Evolutionary conservation across 2,113 vertebrate species (phyloP).

Genomic region (Prinia subflava): DNA sequence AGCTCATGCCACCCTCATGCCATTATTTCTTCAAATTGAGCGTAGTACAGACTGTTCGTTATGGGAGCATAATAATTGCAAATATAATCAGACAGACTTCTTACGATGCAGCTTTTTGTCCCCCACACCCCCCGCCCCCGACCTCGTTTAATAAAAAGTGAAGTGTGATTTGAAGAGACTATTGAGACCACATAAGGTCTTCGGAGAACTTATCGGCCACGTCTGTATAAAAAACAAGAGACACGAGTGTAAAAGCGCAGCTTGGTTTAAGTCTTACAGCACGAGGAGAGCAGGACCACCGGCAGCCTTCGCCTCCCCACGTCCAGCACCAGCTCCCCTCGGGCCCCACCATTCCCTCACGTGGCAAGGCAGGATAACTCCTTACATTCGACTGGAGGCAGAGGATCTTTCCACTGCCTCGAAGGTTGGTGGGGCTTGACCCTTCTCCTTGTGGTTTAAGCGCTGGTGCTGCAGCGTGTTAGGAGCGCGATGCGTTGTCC

Average conservation of each 20-base stretch:
- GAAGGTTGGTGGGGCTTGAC: slow-evolving; percentile 32
- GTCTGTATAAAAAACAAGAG: slow-evolving; percentile 68
- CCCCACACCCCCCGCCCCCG: not conserved
- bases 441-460: not conserved
- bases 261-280: slow-evolving; percentile 60
- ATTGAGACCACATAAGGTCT: slow-evolving; percentile 51
- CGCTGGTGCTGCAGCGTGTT: slow-evolving; percentile 28
- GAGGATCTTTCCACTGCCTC: slow-evolving; percentile 5
- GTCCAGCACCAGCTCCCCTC: slow-evolving; percentile 26
- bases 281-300: slow-evolving; percentile 34
- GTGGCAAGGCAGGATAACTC: slow-evolving; percentile 50
- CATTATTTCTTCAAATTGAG: slow-evolving; percentile 42
- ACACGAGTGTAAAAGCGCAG: slow-evolving; percentile 71
- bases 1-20: slow-evolving; percentile 8
- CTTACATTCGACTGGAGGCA: slow-evolving; percentile 55
- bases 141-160: slow-evolving; percentile 66
- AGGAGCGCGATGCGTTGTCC: slow-evolving; percentile 36
- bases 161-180: slow-evolving; percentile 62
- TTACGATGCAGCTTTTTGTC: slow-evolving; percentile 68
- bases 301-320: slow-evolving; percentile 37
- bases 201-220: slow-evolving; percentile 47
- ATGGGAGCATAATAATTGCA: slow-evolving; percentile 67
- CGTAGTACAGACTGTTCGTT: slow-evolving; percentile 49
- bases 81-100: slow-evolving; percentile 73
- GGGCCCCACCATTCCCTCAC: not conserved